Percentiles rank a stretch among this genome's conserved stretches.
Conservation (phyloP, 1,140 invertebrate genomes). For the Pogonomyrmex californicus region DNA sequence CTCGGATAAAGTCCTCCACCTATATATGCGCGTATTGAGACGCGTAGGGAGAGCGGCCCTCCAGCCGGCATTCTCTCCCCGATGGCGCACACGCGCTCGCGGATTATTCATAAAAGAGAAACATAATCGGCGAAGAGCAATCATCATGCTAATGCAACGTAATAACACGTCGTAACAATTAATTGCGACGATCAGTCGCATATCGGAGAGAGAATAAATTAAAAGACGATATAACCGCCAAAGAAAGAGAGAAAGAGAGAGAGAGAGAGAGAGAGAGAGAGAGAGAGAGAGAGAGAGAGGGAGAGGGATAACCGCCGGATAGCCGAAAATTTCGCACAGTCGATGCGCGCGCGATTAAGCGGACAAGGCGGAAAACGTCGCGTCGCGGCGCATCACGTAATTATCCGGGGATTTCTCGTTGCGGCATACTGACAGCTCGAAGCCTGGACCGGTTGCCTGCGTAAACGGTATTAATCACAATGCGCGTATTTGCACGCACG, state of each 20-base stretch:
- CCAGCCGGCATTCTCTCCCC: not conserved
- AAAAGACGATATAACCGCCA: not conserved
- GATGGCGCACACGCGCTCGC: not conserved
- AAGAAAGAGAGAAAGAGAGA: not conserved
- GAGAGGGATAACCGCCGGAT: not conserved
- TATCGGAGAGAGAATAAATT: not conserved
- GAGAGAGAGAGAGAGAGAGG: not conserved
- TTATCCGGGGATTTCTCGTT: conserved; percentile 71
- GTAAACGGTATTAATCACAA: conserved; percentile 79
- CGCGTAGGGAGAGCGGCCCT: not conserved
- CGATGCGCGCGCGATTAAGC: conserved; percentile 3
- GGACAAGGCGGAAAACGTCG: conserved; percentile 38
- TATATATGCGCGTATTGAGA: not conserved
- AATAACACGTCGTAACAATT: conserved; percentile 17
- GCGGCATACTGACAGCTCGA: conserved; percentile 74
- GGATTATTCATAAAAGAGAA: conserved; percentile 25
- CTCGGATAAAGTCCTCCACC: conserved; percentile 8
- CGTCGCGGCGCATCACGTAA: conserved; percentile 66
- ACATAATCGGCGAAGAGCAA: not conserved
- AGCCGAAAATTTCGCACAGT: not conserved
- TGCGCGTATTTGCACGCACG: conserved; percentile 69
- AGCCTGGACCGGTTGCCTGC: conserved; percentile 56
- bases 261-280: not conserved
- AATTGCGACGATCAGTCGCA: not conserved
- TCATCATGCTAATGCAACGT: not conserved